Conservation (phyloP, 2,113 vertebrate genomes). For the Mola mola region DNA sequence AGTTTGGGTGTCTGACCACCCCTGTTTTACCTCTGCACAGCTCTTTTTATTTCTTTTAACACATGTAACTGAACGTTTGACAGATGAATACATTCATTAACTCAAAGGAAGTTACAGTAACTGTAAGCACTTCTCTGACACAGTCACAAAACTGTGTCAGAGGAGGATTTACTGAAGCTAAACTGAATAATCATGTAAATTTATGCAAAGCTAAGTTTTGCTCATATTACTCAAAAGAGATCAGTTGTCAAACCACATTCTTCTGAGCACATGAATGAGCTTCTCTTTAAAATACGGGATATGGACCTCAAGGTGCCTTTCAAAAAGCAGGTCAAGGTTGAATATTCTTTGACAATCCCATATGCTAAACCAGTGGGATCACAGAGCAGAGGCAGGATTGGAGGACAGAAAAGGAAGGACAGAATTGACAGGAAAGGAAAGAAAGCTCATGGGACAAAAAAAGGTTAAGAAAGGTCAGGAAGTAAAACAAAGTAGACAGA, state of each 20-base stretch:
- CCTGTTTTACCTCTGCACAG: background rate
- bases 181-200: conserved; percentile 35
- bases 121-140: background rate
- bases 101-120: conserved; percentile 1
- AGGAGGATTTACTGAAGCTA: conserved; percentile 20
- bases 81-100: conserved; percentile 19
- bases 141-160: conserved; percentile 7
- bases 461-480: conserved; percentile 2
- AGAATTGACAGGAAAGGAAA: background rate
- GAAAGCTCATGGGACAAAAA: background rate
- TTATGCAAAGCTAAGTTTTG: conserved; percentile 26
- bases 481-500: background rate
- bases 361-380: background rate
- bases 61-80: conserved; percentile 17
- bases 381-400: background rate
- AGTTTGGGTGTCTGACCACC: background rate
- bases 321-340: conserved; percentile 12
- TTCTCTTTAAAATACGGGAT: conserved; percentile 1
- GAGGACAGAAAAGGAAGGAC: background rate
- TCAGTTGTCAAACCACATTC: conserved; percentile 4
- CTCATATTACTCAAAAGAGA: conserved; percentile 18
- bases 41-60: background rate
- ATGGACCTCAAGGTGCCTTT: conserved; percentile 3
- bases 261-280: conserved; percentile 12
- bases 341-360: background rate